Evolutionary conservation across 2,113 vertebrate genomes (phyloP), one percentile per base, ranked within the genome.

Genomic region (Neogale vison): DNA sequence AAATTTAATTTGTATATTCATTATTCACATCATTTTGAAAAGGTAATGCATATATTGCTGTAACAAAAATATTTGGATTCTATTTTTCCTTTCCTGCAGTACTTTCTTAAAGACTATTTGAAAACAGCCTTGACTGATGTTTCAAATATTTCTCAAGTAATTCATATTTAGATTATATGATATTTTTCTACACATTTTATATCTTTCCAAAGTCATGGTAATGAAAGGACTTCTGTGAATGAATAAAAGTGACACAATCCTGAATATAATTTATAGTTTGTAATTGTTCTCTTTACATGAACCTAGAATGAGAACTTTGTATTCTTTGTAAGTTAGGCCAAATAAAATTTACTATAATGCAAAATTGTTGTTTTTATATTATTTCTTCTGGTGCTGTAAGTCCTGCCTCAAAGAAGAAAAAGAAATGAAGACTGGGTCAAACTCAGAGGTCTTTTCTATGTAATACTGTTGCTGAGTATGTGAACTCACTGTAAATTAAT

Each of bases 21-120:
- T 93, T 81, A 69, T 17, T 90, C 94, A 82, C n/a, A 88, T 26
- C 18, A 71, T 52, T 85, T 84, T 74, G 72, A 86, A n/a, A 92
- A 65, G 45, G n/a, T 55, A n/a, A 74, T 10, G 4, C 20, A 31
- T 83, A 59, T 39, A 72, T 20, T 24, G 39, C 69, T 83, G 74
- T 21, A 82, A 80, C 42, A 57, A 26, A 74, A 90, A 50, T 57
- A 91, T 69, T 88, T 91, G 20, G 87, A n/a, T 74, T 82, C 26
- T 63, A 4, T 63, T 95, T 77, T 93, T 86, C 31, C 20, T 79
- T 57, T 85, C 50, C 13, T 26, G 23, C 0, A 69, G 31, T 57
- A 76, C 93, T 84, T 93, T 90, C 52, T 89, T 39, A 81, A 85
- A 36, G 77, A 69, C 14, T 71, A 10, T 50, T 88, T 93, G 76